Percentiles rank a stretch among this genome's conserved stretches.
Evolutionary conservation across 2,888 invertebrate genomes (phyloP).

Genomic region (Tipula vernalis): DNA sequence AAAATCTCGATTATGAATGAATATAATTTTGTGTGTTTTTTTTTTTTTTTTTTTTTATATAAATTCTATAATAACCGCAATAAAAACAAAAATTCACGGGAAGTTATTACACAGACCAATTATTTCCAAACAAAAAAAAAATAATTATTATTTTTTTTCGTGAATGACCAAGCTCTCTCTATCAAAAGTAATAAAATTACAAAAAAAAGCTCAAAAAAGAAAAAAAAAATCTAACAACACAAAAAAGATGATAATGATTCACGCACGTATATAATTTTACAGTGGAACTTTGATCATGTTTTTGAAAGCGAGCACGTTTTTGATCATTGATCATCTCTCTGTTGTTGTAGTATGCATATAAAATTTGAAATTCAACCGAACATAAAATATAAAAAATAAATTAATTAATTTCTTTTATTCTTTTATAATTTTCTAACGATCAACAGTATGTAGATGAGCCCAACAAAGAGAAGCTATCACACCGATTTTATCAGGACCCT

Average conservation of each 20-base stretch:
- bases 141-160: slow-evolving; percentile 5
- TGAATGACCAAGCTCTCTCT: slow-evolving; percentile 6
- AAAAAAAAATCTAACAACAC: slow-evolving; percentile 1
- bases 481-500: not conserved
- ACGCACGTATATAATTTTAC: slow-evolving; percentile 8
- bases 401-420: not conserved
- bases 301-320: not conserved
- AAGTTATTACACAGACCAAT: slow-evolving; percentile 9
- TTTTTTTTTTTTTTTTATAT: not conserved
- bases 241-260: slow-evolving; percentile 8
- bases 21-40: not conserved
- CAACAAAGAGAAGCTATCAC: not conserved
- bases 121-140: slow-evolving; percentile 8
- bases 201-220: not conserved
- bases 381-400: not conserved
- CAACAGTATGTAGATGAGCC: not conserved
- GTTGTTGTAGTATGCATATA: not conserved
- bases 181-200: not conserved
- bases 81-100: slow-evolving; percentile 7
- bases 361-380: not conserved
- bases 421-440: not conserved
- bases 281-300: not conserved
- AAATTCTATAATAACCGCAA: not conserved
- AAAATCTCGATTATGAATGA: slow-evolving; percentile 4
- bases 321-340: not conserved